phyloP scores from a whole-genome alignment of 2,797 vertebrate species.

The Danio albolineatus region DNA sequence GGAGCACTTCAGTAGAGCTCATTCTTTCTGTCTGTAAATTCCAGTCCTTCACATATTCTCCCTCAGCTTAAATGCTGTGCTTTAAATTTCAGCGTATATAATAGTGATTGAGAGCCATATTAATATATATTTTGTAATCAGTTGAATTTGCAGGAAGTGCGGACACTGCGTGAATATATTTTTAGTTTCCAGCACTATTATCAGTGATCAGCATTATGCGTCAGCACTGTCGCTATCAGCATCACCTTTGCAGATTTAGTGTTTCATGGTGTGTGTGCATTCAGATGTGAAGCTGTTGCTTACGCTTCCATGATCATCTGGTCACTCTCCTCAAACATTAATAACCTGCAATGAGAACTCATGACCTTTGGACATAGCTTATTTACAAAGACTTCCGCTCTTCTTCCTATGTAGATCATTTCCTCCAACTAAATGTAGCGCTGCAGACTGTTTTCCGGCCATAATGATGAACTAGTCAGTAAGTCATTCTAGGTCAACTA shows the following conservation, averaged over 20 bases:
- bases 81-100: neutral
- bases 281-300: conserved; percentile 23
- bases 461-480: neutral
- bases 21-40: conserved; percentile 9
- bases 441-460: conserved; percentile 2
- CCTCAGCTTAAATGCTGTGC: neutral
- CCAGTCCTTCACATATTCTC: neutral
- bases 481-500: neutral
- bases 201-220: conserved; percentile 1
- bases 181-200: neutral
- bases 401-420: conserved; percentile 17
- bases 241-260: conserved; percentile 7
- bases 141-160: neutral
- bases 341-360: conserved; percentile 35
- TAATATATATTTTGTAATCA: neutral
- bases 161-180: neutral
- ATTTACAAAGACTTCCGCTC: conserved; percentile 20
- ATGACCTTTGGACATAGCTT: conserved; percentile 55
- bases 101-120: neutral
- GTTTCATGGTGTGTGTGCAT: neutral
- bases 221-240: neutral
- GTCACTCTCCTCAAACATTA: conserved; percentile 44
- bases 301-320: conserved; percentile 32
- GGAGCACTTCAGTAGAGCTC: conserved; percentile 21
- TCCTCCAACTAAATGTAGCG: conserved; percentile 30